Percentiles rank a stretch among this genome's conserved stretches.
Conservation (phyloP, 2,888 invertebrate species). For the Corbicula japonica region DNA sequence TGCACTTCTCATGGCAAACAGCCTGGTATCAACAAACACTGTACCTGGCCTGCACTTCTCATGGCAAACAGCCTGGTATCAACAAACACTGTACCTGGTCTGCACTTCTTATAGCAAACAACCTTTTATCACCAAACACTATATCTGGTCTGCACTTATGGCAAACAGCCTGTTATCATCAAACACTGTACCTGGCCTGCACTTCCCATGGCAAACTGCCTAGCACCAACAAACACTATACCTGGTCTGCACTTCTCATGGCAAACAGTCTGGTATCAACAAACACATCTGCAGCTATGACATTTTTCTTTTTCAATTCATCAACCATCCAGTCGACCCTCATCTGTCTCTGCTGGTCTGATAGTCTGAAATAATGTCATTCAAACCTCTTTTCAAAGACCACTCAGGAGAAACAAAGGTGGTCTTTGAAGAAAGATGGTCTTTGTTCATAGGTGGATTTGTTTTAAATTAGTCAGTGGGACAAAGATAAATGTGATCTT, state of each 20-base stretch:
- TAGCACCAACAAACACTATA: no score
- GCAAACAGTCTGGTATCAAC: conserved; percentile 84
- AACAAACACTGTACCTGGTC: no score
- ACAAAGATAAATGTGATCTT: no score
- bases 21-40: conserved; percentile 79
- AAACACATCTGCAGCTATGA: conserved; percentile 82
- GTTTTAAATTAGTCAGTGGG: no score
- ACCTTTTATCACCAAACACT: conserved; percentile 81
- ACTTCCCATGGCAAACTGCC: no score
- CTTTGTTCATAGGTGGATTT: no score
- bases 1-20: conserved; percentile 85
- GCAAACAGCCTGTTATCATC: no score
- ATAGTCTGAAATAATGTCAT: conserved; percentile 74
- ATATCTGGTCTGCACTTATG: no score
- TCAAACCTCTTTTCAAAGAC: background rate
- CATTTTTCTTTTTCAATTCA: conserved; percentile 83
- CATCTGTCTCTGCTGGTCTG: conserved; percentile 84
- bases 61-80: conserved; percentile 84
- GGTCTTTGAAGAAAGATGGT: no score
- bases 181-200: no score
- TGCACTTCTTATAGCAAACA: conserved; percentile 85
- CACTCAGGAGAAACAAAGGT: no score
- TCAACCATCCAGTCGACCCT: conserved; percentile 85
- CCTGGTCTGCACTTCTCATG: conserved; percentile 85
- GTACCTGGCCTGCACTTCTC: conserved; percentile 84